These are phyloP conservation scores for Amphiprion clarkii DNA, from an alignment of 2,797 vertebrate genomes.

Conservation along the genomic window DNA sequence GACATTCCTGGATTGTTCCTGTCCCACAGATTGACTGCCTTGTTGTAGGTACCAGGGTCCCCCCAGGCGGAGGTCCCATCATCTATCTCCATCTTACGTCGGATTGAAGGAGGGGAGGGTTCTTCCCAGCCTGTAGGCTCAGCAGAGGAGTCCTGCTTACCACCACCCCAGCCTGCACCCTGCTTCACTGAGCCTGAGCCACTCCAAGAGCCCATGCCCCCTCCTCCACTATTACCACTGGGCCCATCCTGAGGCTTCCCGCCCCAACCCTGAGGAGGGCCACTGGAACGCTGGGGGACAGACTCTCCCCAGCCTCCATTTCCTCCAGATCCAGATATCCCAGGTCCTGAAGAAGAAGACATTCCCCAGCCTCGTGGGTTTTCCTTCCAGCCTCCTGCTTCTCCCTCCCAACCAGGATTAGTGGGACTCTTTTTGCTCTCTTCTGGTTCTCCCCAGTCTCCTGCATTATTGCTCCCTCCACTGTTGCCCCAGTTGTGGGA, in stretches of 20 bases:
- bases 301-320: conserved; percentile 83
- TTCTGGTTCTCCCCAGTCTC: conserved; percentile 91
- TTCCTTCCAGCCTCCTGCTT: conserved; percentile 93
- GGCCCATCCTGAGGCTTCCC: conserved; percentile 92
- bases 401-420: conserved; percentile 80
- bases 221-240: conserved; percentile 79
- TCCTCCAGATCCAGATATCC: conserved; percentile 72
- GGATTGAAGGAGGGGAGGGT: conserved; percentile 96
- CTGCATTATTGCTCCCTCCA: conserved; percentile 86
- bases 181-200: conserved; percentile 94
- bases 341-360: conserved; percentile 81
- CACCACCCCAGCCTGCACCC: conserved; percentile 86
- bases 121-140: conserved; percentile 98
- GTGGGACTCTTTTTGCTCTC: conserved; percentile 92
- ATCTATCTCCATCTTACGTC: conserved; percentile 98
- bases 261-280: conserved; percentile 85
- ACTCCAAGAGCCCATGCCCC: conserved; percentile 89
- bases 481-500: conserved; percentile 89
- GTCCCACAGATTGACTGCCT: conserved; percentile 98
- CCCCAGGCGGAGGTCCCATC: conserved; percentile 99
- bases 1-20: conserved; percentile 92
- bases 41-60: conserved; percentile 92
- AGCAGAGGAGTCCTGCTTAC: conserved; percentile 84
- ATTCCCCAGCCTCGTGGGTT: conserved; percentile 84
- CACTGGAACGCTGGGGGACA: conserved; percentile 80